A percentile compares a stretch with the other conserved stretches of the same genome.
Conservation (phyloP, 2,113 vertebrate genomes). For the Serinus canaria region DNA sequence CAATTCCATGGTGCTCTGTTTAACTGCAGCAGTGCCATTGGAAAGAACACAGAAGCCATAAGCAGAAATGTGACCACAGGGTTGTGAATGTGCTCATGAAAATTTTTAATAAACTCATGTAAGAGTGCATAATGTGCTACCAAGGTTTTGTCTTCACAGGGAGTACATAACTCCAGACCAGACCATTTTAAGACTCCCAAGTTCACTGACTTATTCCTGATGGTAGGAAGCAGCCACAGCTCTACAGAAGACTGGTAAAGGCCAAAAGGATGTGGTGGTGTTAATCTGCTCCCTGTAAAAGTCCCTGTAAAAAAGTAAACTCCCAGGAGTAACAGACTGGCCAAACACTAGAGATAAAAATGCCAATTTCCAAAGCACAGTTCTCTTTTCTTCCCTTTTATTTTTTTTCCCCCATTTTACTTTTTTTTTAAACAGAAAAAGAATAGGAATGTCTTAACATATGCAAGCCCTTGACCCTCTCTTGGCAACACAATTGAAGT, state of each 20-base stretch:
- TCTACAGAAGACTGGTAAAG: neutral
- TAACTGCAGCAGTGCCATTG: neutral
- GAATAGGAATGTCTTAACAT: neutral
- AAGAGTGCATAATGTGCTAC: neutral
- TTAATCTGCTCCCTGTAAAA: neutral
- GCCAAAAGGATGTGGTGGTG: neutral
- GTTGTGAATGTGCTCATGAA: neutral
- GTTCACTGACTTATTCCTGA: neutral
- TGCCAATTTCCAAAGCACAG: neutral
- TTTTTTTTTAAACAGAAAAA: neutral
- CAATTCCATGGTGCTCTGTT: neutral
- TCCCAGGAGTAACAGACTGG: neutral
- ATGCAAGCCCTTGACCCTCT: neutral
- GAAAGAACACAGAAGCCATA: neutral
- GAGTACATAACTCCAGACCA: neutral
- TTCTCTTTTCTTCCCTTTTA: neutral
- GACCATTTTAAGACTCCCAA: neutral
- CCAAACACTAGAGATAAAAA: neutral
- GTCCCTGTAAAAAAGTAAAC: neutral
- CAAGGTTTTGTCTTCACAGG: neutral
- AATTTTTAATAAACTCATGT: neutral
- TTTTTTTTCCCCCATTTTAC: neutral
- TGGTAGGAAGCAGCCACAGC: neutral
- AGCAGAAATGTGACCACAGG: neutral
- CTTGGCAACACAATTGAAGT: neutral